These are phyloP conservation scores for Artibeus jamaicensis DNA, from an alignment of 2,797 vertebrate species.

Conservation along the genomic window DNA sequence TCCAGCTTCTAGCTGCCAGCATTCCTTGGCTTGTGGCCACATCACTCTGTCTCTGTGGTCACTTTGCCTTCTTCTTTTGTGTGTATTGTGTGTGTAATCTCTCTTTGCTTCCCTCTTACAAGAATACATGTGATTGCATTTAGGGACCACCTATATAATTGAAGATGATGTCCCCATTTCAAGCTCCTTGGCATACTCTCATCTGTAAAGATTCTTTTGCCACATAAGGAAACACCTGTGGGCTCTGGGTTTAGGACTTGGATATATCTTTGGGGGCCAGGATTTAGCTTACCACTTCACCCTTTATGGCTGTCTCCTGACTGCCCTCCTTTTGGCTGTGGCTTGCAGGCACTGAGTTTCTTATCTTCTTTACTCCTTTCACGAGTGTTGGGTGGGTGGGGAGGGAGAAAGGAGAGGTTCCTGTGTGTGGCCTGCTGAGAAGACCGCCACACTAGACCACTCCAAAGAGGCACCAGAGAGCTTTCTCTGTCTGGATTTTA, in stretches of 20 bases:
- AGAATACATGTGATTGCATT: not conserved
- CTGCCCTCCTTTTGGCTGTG: not conserved
- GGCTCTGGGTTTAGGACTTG: not conserved
- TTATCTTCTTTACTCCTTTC: not conserved
- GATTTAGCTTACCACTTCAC: not conserved
- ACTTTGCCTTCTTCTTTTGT: not conserved
- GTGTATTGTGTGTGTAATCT: not conserved
- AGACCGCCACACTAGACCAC: not conserved
- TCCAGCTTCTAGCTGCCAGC: no score
- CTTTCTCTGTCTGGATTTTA: constrained; percentile 61
- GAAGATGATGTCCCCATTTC: not conserved
- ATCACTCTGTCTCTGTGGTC: not conserved
- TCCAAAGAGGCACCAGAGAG: constrained; percentile 13
- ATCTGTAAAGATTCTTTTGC: not conserved
- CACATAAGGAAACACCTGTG: not conserved
- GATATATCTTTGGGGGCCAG: not conserved
- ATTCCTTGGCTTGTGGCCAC: not conserved
- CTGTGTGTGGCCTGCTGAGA: not conserved
- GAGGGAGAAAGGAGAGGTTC: not conserved
- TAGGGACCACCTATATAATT: no score
- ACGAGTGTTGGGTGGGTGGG: not conserved
- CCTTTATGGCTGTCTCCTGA: not conserved
- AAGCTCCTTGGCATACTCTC: not conserved
- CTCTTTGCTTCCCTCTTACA: not conserved
- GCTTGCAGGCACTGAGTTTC: not conserved